Evolutionary conservation across 1,140 invertebrate genomes (phyloP).

Genomic region (Diachasma alloeum): DNA sequence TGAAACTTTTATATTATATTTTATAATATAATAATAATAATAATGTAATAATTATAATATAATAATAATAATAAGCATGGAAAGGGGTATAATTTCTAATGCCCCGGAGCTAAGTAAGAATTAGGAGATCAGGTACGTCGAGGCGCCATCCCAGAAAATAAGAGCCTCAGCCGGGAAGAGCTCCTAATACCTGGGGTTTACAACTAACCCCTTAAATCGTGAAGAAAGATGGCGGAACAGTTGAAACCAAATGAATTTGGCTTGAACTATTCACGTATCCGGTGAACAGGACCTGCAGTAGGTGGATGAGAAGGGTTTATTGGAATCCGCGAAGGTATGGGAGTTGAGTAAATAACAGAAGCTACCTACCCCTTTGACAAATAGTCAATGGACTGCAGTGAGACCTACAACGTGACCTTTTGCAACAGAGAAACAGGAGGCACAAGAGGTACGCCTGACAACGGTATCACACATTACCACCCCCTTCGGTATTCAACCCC

Average conservation of each 20-base stretch:
- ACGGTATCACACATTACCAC: not conserved
- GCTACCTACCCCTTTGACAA: not conserved
- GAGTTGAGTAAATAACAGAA: not conserved
- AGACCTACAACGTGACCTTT: conserved; percentile 48
- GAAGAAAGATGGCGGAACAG: not conserved
- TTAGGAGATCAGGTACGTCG: too few species aligned
- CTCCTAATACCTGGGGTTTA: too few species aligned
- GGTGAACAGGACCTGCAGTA: not conserved
- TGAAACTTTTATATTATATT: too few species aligned
- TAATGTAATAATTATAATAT: too few species aligned
- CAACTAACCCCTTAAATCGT: too few species aligned
- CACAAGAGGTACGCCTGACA: conserved; percentile 13
- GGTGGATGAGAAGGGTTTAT: not conserved
- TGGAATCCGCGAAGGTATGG: not conserved
- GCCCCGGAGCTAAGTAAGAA: too few species aligned
- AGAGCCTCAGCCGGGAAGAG: too few species aligned
- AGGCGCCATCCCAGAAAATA: too few species aligned
- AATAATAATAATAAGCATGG: too few species aligned
- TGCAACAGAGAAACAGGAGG: conserved; percentile 39
- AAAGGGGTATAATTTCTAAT: too few species aligned
- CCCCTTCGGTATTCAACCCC: not conserved
- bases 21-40: too few species aligned
- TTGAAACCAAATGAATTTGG: not conserved
- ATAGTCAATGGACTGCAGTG: not conserved
- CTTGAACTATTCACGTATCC: not conserved